Evolutionary conservation across 2,797 vertebrate genomes (phyloP), one percentile per base, ranked within the genome.

Genomic region (Loriculus beryllinus): DNA sequence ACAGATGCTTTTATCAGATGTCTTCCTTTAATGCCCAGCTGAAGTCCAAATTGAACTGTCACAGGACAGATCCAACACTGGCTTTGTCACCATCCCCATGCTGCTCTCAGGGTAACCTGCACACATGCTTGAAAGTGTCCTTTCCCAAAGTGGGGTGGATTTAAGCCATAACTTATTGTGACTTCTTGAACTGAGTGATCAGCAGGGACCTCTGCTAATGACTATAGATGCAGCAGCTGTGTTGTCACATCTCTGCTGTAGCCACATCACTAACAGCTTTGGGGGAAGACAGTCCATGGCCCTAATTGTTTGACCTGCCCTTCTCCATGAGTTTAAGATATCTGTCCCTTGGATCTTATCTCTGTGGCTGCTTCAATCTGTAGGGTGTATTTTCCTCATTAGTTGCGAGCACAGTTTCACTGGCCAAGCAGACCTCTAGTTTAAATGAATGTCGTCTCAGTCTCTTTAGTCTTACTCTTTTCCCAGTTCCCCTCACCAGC

Each of bases 11-110:
- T 88, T 67, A 74, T 76, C 40, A 51, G 37, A 51, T 40, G 22
- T 49, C 43, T 91, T 92, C 60, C 25, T 90, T 85, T 56, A 67
- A 49, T 45, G 75, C 67, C 33, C 67, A 79, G 49, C 25, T 76
- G 85, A 88, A 88, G 59, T 57, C 59, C 26, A 68, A 57, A 35
- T 8, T 23, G 29, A 93, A 39, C 39, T 81, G 25, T 45, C 54
- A 69, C 54, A 88, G 49, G 63, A 68, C 28, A 70, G 39, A 69
- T 8, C 12, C 0, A 0, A 74, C 62, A 23, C 17, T 72, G 60
- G 22, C n/a, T 69, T 80, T 72, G 21, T 65, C 47, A 25, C 52
- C 25, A 35, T 59, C 33, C 17, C 42, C 47, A 48, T 3, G 0
- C 59, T 81, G 76, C 74, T 48, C 4, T 64, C 31, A 14, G 59